Evolutionary conservation across 2,797 vertebrate genomes (phyloP).

Genomic region (Thalassophryne amazonica): DNA sequence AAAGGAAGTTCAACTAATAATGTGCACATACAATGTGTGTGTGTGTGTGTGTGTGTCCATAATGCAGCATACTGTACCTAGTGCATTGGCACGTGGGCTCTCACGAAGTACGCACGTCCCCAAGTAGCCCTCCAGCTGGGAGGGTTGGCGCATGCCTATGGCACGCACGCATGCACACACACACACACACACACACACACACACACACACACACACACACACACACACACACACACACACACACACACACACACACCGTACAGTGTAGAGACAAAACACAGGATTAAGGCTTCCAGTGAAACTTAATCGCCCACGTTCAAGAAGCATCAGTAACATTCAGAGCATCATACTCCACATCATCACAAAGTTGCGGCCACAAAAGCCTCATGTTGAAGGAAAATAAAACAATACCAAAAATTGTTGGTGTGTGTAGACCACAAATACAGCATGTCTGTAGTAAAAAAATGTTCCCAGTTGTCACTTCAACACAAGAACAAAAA

Average conservation of each 20-base stretch:
- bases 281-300: slow-evolving; percentile 33
- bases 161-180: slow-evolving; percentile 15
- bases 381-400: slow-evolving; percentile 14
- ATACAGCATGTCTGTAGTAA: slow-evolving; percentile 38
- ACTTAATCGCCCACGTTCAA: slow-evolving; percentile 37
- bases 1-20: too few species aligned
- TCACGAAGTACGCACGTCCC: slow-evolving; percentile 84
- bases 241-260: slow-evolving; percentile 31
- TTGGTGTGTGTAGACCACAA: slow-evolving; percentile 44
- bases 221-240: slow-evolving; percentile 23
- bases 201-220: slow-evolving; percentile 22
- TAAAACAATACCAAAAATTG: slow-evolving; percentile 17
- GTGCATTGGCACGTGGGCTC: slow-evolving; percentile 80
- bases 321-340: slow-evolving; percentile 38
- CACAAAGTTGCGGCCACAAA: slow-evolving; percentile 24
- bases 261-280: slow-evolving; percentile 22
- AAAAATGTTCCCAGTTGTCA: slow-evolving; percentile 38
- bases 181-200: slow-evolving; percentile 24
- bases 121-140: slow-evolving; percentile 85
- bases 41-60: slow-evolving; percentile 35
- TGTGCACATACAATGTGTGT: too few species aligned
- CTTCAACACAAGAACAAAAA: slow-evolving; percentile 31
- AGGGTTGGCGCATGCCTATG: slow-evolving; percentile 81
- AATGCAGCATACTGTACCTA: slow-evolving; percentile 79
- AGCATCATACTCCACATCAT: slow-evolving; percentile 14